Evolutionary conservation across 1,140 invertebrate genomes (phyloP).

Genomic region (Trigoniulus corallinus): DNA sequence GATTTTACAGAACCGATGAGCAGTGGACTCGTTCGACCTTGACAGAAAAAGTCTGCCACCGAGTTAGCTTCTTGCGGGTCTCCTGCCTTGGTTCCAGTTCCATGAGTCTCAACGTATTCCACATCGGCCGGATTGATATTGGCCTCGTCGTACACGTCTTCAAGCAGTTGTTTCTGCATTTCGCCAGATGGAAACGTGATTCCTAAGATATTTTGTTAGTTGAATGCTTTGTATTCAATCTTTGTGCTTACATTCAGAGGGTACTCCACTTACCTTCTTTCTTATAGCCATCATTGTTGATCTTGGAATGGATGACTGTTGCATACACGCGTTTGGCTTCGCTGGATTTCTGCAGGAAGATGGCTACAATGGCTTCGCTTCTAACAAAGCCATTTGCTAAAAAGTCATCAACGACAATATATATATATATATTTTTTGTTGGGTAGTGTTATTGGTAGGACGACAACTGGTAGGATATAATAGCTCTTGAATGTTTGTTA

Average conservation of each 20-base stretch:
- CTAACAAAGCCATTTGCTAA: constrained; percentile 34
- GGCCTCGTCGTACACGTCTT: constrained; percentile 23
- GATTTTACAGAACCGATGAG: constrained; percentile 39
- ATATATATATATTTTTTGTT: too few species aligned
- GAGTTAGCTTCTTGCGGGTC: constrained; percentile 37
- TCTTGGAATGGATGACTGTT: constrained; percentile 36
- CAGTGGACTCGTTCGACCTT: constrained; percentile 23
- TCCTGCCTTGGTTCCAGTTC: constrained; percentile 40
- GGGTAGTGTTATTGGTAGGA: too few species aligned
- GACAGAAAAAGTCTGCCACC: constrained; percentile 34
- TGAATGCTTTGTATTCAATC: too few species aligned
- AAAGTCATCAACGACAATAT: too few species aligned
- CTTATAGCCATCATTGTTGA: constrained; percentile 39
- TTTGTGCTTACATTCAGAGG: constrained; percentile 14
- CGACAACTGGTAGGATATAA: too few species aligned
- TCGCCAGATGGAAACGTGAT: constrained; percentile 25
- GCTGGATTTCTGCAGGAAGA: constrained; percentile 32
- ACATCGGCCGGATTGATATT: constrained; percentile 25
- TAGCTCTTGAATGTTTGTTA: too few species aligned
- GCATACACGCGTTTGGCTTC: constrained; percentile 33
- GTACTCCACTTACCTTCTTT: constrained; percentile 32
- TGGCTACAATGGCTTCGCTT: constrained; percentile 33
- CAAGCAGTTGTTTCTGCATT: constrained; percentile 21
- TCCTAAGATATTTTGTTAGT: too few species aligned
- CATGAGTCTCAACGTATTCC: constrained; percentile 37